phyloP scores from a whole-genome alignment of 2,113 vertebrate species.

The Onychorhynchus coronatus region DNA sequence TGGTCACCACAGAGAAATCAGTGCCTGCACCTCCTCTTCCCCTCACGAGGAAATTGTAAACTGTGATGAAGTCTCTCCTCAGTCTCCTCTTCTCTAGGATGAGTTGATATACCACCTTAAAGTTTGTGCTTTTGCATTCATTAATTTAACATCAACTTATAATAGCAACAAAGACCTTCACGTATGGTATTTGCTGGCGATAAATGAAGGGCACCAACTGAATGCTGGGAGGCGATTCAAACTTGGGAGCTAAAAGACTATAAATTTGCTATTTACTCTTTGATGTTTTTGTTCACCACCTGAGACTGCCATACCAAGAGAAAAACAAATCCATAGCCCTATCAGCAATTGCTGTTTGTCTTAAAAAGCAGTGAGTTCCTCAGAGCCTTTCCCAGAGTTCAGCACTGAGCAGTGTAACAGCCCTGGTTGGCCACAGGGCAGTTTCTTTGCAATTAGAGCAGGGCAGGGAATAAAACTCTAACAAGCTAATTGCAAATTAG shows the following conservation, averaged over 20 bases:
- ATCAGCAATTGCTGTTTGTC: background rate
- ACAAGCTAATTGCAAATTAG: background rate
- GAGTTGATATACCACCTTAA: background rate
- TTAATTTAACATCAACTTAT: background rate
- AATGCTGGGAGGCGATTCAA: background rate
- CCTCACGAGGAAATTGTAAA: background rate
- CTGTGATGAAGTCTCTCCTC: fast-evolving
- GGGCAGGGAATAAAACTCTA: background rate
- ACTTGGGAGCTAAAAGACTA: background rate
- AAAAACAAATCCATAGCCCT: background rate
- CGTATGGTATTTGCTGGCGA: background rate
- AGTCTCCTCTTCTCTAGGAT: background rate
- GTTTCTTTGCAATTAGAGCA: background rate
- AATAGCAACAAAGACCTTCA: background rate
- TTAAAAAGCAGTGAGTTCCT: background rate
- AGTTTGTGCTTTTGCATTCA: background rate
- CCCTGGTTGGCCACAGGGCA: background rate
- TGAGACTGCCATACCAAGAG: background rate
- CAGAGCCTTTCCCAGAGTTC: background rate
- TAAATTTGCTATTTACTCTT: background rate
- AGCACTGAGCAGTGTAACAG: background rate
- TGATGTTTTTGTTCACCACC: background rate
- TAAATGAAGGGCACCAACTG: background rate
- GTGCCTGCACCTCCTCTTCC: background rate
- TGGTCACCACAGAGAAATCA: background rate